Conservation (phyloP, 1,140 invertebrate species). For the Aplysia californica region DNA sequence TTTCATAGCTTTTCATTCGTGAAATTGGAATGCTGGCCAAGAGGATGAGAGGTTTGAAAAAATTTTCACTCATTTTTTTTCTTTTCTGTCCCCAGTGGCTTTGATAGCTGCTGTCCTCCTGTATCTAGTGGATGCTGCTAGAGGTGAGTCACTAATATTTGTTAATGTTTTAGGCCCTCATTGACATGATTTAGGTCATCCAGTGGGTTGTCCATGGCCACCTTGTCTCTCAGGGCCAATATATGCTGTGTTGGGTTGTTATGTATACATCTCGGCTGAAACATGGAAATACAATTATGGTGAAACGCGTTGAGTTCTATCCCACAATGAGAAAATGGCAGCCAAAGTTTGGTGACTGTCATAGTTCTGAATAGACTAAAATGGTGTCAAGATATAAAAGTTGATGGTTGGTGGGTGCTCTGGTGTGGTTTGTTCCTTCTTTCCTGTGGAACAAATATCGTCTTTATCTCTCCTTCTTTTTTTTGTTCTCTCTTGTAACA, state of each 20-base stretch:
- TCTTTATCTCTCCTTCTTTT: too few species aligned
- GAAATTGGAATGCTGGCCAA: neutral
- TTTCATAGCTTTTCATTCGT: neutral
- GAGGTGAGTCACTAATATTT: constrained; percentile 7
- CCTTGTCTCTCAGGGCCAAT: neutral
- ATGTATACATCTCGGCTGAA: neutral
- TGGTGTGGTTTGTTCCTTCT: too few species aligned
- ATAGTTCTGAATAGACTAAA: too few species aligned
- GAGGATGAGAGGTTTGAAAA: neutral
- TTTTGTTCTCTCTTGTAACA: too few species aligned
- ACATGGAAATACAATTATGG: too few species aligned
- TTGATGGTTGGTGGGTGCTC: too few species aligned
- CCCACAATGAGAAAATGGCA: too few species aligned
- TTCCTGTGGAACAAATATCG: too few species aligned
- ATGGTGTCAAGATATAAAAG: too few species aligned
- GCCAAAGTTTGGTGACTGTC: too few species aligned
- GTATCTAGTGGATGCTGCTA: constrained; percentile 5
- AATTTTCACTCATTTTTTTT: neutral
- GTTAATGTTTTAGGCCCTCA: neutral
- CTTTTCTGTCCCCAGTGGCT: constrained; percentile 3
- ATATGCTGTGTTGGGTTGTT: neutral
- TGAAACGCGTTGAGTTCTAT: too few species aligned
- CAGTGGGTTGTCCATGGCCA: neutral
- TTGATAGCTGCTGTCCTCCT: constrained; percentile 19
- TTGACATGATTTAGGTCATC: neutral